A percentile compares a stretch with the other conserved stretches of the same genome.
phyloP scores from a whole-genome alignment of 2,888 invertebrate genomes.

The Dryobota labecula region DNA sequence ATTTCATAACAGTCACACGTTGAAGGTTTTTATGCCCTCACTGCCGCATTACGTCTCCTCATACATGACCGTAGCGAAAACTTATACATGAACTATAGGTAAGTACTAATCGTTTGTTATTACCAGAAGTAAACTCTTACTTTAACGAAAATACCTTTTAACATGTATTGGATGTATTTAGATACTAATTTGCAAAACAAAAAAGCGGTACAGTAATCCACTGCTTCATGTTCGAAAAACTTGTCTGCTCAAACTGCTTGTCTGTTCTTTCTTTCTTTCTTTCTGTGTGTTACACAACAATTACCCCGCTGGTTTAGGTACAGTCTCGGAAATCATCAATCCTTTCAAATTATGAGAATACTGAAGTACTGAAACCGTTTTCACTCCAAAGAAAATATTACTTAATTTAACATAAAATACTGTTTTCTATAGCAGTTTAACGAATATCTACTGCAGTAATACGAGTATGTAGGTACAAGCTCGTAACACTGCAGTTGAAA shows the following conservation, averaged over 20 bases:
- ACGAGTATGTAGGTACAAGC: neutral
- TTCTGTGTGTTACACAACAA: no score
- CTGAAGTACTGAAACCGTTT: neutral
- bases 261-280: no score
- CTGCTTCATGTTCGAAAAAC: no score
- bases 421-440: neutral
- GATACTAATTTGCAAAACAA: neutral
- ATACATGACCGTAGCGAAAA: neutral
- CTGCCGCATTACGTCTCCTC: slow-evolving; percentile 8
- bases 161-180: neutral
- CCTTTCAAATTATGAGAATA: neutral
- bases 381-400: neutral
- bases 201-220: no score
- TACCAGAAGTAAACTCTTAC: neutral
- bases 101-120: neutral
- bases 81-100: neutral
- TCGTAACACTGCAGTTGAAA: slow-evolving; percentile 2
- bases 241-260: no score
- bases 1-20: neutral
- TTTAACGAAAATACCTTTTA: neutral
- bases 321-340: neutral
- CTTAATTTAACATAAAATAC: neutral
- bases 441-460: neutral
- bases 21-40: neutral
- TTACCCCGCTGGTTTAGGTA: no score